A percentile compares a stretch with the other conserved stretches of the same genome.
phyloP scores from a whole-genome alignment of 2,888 invertebrate genomes.

The Habroteleia sp. region DNA sequence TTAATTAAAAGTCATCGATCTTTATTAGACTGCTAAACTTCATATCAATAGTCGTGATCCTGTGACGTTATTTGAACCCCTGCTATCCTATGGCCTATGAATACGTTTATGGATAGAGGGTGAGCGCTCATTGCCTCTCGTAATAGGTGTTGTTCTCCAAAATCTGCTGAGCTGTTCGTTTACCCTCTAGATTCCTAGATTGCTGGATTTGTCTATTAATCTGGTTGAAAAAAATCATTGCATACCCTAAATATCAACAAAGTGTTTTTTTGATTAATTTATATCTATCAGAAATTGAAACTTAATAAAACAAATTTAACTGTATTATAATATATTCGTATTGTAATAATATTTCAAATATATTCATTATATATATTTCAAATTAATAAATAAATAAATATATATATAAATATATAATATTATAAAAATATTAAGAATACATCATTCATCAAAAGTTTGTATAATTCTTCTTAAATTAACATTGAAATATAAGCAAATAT shows the following conservation, averaged over 20 bases:
- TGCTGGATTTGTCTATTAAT: conserved; percentile 53
- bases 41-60: conserved; percentile 78
- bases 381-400: too few species aligned
- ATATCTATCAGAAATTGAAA: too few species aligned
- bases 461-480: too few species aligned
- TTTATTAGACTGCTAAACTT: conserved; percentile 77
- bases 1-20: conserved; percentile 79
- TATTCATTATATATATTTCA: too few species aligned
- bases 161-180: conserved; percentile 63
- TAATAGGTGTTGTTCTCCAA: conserved; percentile 60
- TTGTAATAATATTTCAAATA: too few species aligned
- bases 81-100: conserved; percentile 70
- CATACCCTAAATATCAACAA: conserved; percentile 21
- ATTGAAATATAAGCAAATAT: too few species aligned
- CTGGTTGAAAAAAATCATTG: conserved; percentile 37
- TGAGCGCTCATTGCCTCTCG: conserved; percentile 39
- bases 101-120: conserved; percentile 74
- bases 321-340: too few species aligned
- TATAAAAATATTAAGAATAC: too few species aligned
- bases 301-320: too few species aligned
- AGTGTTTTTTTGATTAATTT: too few species aligned
- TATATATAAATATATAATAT: too few species aligned
- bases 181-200: conserved; percentile 50
- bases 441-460: too few species aligned
- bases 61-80: conserved; percentile 73